Evolutionary conservation across 2,113 vertebrate genomes (phyloP), one percentile per base, ranked within the genome.

Genomic region (Coreoperca whiteheadi): DNA sequence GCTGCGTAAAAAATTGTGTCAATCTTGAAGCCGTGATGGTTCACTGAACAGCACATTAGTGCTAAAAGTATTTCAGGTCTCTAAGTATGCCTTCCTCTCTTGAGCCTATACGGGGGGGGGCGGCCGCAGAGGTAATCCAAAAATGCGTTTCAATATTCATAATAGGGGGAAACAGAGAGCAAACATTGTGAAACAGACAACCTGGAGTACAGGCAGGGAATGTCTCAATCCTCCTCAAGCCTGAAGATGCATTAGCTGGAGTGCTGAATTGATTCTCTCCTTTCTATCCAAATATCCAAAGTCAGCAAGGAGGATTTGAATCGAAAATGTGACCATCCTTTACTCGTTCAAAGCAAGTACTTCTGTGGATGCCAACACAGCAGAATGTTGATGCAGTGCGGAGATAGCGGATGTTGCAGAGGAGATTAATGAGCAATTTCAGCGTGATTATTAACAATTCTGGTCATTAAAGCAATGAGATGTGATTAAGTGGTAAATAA

Each of bases 11-110:
- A 95, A 93, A 93, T 90, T 78, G 90, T 93, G 93, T 95, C 92
- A 95, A 92, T 95, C 91, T 93, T 77, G 88, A 81, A 91, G 77
- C 83, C 48, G 89, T 89, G 87, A 94, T 50, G 93, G 87, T 94
- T 94, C 92, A 93, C 83, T 92, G 91, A 93, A 86, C 93, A 91
- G 89, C 87, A 77, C 92, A 95, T 96, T 95, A 94, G 84, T 61
- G 88, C 90, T 93, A 87, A 94, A 94, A 94, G 86, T 90, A 83
- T 93, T 82, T 81, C 84, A 88, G 89, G 80, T 91, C 90, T 84
- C 74, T 72, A 91, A 92, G 89, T 85, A 87, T 39, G 87, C 67
- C 76, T 89, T 79, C 74, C 76, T 82, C 70, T 88, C 67, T 88
- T 78, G 71, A 89, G 86, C 81, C 84, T 54, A 54, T 76, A 86